Evolutionary conservation across 2,888 invertebrate genomes (phyloP).

Genomic region (Himalopsyche tibetana): DNA sequence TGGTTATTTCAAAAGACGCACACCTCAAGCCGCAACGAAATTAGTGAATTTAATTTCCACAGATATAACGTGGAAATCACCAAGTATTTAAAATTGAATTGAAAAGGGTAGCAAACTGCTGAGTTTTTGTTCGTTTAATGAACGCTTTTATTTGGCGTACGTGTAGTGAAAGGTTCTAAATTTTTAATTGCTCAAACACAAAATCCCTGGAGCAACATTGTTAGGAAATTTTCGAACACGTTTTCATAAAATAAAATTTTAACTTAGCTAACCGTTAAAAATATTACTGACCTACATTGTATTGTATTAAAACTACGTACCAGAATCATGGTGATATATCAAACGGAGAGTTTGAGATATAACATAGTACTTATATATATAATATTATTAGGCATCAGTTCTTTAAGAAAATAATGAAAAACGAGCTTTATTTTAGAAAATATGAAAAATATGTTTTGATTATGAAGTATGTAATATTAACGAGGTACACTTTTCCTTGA

Average conservation of each 20-base stretch:
- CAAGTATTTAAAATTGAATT: neutral
- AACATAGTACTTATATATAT: neutral
- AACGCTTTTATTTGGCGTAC: constrained; percentile 5
- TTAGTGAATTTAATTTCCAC: neutral
- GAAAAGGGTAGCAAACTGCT: constrained; percentile 24
- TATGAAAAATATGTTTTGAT: too few relatives aligned
- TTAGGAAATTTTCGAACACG: constrained; percentile 6
- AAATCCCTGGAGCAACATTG: neutral
- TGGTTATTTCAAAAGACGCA: neutral
- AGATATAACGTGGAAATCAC: constrained; percentile 11
- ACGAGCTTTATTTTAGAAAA: too few relatives aligned
- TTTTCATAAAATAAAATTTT: neutral
- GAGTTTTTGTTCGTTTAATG: constrained; percentile 35
- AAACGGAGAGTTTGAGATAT: neutral
- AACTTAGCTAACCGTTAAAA: neutral
- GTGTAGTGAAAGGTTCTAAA: constrained; percentile 2
- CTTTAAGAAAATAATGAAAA: neutral
- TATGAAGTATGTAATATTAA: too few relatives aligned
- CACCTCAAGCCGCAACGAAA: neutral
- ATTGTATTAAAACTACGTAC: neutral
- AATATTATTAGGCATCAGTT: too few relatives aligned
- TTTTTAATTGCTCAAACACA: constrained; percentile 1
- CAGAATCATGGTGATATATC: neutral
- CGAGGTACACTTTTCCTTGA: too few relatives aligned
- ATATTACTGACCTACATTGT: neutral